Percentiles rank a stretch among this genome's conserved stretches.
phyloP scores from a whole-genome alignment of 2,888 invertebrate species.

The Dryobota labecula region DNA sequence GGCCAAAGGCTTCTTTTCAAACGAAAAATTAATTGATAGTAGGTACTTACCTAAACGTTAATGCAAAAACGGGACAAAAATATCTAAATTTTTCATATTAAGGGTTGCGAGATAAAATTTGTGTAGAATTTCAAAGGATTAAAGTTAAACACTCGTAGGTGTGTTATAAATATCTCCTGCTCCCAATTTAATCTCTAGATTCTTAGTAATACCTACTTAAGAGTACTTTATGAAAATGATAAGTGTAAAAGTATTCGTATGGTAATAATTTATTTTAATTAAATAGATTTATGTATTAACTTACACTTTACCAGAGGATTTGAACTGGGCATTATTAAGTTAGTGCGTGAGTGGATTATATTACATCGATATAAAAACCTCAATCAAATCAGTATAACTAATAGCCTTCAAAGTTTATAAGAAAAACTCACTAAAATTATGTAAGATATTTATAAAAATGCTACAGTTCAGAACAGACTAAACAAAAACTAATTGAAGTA shows the following conservation, averaged over 20 bases:
- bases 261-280: neutral
- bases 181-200: neutral
- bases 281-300: no score
- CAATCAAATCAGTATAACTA: neutral
- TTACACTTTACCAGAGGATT: neutral
- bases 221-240: neutral
- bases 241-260: neutral
- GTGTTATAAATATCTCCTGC: slow-evolving; percentile 4
- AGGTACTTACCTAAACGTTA: no score
- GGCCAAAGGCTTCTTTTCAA: neutral
- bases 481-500: slow-evolving; percentile 46
- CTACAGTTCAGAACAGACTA: slow-evolving; percentile 31
- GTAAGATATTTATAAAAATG: slow-evolving; percentile 19
- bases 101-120: neutral
- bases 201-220: neutral
- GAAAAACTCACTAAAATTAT: neutral
- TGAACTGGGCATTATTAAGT: neutral
- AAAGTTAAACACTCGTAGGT: neutral
- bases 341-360: neutral
- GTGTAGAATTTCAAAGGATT: slow-evolving; percentile 12
- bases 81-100: neutral
- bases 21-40: neutral
- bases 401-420: neutral
- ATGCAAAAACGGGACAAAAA: neutral
- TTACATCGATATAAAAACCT: neutral